Conservation (phyloP, 2,113 vertebrate genomes). For the Acrocephalus kingi region DNA sequence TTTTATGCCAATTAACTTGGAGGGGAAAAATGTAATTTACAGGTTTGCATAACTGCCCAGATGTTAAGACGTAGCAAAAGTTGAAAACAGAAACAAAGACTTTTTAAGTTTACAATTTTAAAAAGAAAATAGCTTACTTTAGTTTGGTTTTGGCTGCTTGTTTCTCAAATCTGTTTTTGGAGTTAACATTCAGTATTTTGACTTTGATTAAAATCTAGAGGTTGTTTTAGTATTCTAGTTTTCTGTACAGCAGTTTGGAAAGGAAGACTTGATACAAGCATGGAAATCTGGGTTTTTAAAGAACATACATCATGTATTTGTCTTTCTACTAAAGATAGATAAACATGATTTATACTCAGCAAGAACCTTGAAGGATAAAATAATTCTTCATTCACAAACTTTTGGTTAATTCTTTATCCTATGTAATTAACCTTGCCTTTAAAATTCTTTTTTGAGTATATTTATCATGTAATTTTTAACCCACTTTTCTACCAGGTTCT, state of each 20-base stretch:
- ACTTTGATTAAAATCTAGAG: constrained; percentile 38
- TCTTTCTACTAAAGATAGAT: background rate
- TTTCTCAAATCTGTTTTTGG: constrained; percentile 50
- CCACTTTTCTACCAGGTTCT: background rate
- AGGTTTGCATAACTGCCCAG: constrained; percentile 72
- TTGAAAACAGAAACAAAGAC: constrained; percentile 27
- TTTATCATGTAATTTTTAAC: background rate
- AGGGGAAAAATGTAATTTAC: constrained; percentile 65
- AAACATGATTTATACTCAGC: background rate
- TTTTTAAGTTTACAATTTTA: constrained; percentile 20
- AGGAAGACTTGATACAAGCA: background rate
- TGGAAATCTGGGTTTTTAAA: background rate
- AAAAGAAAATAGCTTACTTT: constrained; percentile 19
- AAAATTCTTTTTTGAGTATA: background rate
- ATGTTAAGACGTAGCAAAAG: constrained; percentile 58
- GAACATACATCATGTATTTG: background rate
- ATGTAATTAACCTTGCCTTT: background rate
- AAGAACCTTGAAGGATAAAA: background rate
- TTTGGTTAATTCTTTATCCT: background rate
- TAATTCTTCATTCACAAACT: background rate
- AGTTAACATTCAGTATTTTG: background rate
- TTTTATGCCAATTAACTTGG: constrained; percentile 73
- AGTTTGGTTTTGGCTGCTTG: constrained; percentile 23
- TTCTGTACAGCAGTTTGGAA: background rate
- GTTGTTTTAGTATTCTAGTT: constrained; percentile 3